phyloP scores from a whole-genome alignment of 1,140 invertebrate species.

The Pogonomyrmex californicus region DNA sequence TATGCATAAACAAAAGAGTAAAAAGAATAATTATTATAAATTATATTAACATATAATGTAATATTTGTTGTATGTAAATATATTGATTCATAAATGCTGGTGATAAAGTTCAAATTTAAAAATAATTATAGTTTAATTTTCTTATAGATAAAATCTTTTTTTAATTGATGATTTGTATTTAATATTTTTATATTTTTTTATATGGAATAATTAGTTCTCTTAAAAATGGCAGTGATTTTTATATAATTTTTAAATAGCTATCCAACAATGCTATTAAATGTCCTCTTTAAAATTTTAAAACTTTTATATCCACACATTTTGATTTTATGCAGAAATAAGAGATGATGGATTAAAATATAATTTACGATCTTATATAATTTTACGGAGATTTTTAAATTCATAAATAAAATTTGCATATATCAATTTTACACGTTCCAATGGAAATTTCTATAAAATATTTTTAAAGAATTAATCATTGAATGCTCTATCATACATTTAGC shows the following conservation, averaged over 20 bases:
- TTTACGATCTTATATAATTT: not conserved
- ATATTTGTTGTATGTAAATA: slow-evolving; percentile 50
- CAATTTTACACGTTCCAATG: not conserved
- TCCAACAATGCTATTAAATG: not conserved
- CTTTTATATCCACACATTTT: no score
- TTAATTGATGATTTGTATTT: not conserved
- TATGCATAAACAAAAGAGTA: not conserved
- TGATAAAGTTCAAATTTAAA: not conserved
- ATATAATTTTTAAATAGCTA: no score
- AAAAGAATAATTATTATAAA: not conserved
- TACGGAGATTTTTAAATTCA: not conserved
- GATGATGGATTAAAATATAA: no score
- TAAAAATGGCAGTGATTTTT: no score
- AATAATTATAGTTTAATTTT: slow-evolving; percentile 15
- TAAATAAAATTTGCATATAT: slow-evolving; percentile 8
- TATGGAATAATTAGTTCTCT: no score
- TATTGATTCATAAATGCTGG: not conserved
- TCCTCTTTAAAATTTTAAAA: not conserved
- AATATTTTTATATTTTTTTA: not conserved
- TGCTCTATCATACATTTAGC: not conserved
- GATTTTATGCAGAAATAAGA: no score
- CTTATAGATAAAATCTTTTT: not conserved
- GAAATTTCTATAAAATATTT: not conserved
- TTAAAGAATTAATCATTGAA: not conserved
- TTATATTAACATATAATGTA: not conserved